These are phyloP conservation scores for Tetrapedia diversipes DNA, from an alignment of 2,888 invertebrate genomes.

Conservation along the genomic window DNA sequence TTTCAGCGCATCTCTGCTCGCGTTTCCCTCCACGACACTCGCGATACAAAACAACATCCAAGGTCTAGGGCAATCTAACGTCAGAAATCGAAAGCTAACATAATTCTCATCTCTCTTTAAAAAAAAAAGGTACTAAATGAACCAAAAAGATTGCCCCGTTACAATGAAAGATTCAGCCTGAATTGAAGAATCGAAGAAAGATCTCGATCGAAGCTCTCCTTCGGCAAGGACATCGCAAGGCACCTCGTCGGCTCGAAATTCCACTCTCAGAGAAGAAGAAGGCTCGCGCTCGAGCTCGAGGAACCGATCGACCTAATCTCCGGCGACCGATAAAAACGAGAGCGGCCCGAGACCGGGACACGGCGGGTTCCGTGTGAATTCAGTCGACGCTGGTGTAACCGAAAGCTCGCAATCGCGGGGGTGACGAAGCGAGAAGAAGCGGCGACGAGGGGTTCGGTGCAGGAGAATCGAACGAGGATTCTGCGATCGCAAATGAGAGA, in stretches of 20 bases:
- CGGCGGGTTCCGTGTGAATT: slow-evolving; percentile 36
- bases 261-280: background rate
- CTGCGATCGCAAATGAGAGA: slow-evolving; percentile 4
- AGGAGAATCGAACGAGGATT: background rate
- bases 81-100: too few relatives aligned
- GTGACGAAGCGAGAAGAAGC: slow-evolving; percentile 36
- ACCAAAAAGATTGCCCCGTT: too few relatives aligned
- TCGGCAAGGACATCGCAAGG: background rate
- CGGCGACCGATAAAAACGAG: slow-evolving; percentile 51
- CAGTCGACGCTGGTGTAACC: background rate
- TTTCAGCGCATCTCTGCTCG: background rate
- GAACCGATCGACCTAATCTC: slow-evolving; percentile 59
- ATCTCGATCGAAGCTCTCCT: too few relatives aligned
- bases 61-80: too few relatives aligned
- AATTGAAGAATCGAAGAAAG: too few relatives aligned
- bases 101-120: too few relatives aligned
- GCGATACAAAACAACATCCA: background rate
- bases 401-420: slow-evolving; percentile 25
- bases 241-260: background rate
- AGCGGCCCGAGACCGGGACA: slow-evolving; percentile 29
- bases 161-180: too few relatives aligned
- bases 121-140: too few relatives aligned
- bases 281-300: slow-evolving; percentile 17
- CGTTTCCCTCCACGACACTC: too few relatives aligned
- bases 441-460: background rate